Evolutionary conservation across 2,888 invertebrate species (phyloP), one percentile per base, ranked within the genome.

Genomic region (Watsonalla binaria): DNA sequence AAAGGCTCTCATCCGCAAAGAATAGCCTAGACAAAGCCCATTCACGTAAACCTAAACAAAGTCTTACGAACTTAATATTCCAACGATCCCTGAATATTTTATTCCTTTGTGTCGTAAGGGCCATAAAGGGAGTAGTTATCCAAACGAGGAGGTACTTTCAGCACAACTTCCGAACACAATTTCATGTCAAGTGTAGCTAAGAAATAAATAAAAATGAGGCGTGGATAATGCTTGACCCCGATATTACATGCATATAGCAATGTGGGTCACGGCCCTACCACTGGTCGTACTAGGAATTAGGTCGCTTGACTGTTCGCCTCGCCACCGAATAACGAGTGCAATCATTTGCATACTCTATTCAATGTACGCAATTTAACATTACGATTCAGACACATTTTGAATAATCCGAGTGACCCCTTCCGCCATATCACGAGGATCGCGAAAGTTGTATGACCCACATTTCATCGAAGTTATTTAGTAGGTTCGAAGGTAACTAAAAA

Each of bases 201-300:
- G 57, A 52, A 53, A 54, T 54, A 55, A 61, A 65, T 65, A 65
- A 65, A 57, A 61, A 57, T 54, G 57, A 53, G 54, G 54, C 42
- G 50, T 52, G 55, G 57, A 67, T 62, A 71, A 65, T 66, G 60
- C 61, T 61, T 65, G 64, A 59, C 63, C 74, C 74, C 63, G 60
- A 63, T 74, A 76, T 74, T 71, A 66, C 67, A 70, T 77, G 71
- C 68, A 72, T 61, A 61, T 69, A 68, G 69, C 66, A 62, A 80
- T 80, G 54, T 80, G 58, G 83, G 83, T 81, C 81, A 82, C 59
- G 76, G 77, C 66, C 72, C 63, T 24, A 24, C 24, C 24, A 24
- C 24, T 24, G 24, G 47, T 46, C 6, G 37, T 51, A 11, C 49
- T 58, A 57, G 57, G 56, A 80, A 70, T 63, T 74, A 68, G 78